Conservation (phyloP, 1,140 invertebrate species). For the Cepaea nemoralis region DNA sequence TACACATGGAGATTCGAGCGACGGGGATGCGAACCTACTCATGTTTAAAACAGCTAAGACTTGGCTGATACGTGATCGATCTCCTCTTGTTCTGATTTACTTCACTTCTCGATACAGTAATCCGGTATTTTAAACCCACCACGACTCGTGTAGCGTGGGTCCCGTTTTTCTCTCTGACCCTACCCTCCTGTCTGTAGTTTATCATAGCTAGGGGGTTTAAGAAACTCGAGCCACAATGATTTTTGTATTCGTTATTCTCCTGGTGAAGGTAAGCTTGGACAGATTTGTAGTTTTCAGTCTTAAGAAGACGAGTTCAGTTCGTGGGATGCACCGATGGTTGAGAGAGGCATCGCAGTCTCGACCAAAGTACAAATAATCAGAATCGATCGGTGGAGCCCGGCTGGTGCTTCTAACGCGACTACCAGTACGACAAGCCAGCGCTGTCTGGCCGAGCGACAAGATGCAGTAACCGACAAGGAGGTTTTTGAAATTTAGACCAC, state of each 20-base stretch:
- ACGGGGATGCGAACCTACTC: not conserved
- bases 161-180: too few relatives aligned
- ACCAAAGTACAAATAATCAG: not conserved
- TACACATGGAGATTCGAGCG: not conserved
- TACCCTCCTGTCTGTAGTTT: too few relatives aligned
- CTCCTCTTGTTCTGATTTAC: not conserved
- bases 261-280: not conserved
- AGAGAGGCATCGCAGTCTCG: not conserved
- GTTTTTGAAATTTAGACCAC: not conserved
- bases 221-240: not conserved
- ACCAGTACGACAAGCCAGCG: not conserved
- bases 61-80: not conserved
- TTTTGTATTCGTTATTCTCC: conserved; percentile 1
- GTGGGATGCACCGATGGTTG: not conserved
- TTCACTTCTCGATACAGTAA: not conserved
- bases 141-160: too few relatives aligned
- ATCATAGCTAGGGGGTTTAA: not conserved
- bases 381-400: not conserved
- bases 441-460: not conserved
- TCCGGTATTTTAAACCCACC: not conserved
- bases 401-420: not conserved
- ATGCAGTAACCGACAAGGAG: not conserved
- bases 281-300: conserved; percentile 3
- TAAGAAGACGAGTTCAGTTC: not conserved
- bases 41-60: not conserved